A percentile compares a stretch with the other conserved stretches of the same genome.
phyloP scores from a whole-genome alignment of 1,140 invertebrate genomes.

The Drosophila kurseongensis region DNA sequence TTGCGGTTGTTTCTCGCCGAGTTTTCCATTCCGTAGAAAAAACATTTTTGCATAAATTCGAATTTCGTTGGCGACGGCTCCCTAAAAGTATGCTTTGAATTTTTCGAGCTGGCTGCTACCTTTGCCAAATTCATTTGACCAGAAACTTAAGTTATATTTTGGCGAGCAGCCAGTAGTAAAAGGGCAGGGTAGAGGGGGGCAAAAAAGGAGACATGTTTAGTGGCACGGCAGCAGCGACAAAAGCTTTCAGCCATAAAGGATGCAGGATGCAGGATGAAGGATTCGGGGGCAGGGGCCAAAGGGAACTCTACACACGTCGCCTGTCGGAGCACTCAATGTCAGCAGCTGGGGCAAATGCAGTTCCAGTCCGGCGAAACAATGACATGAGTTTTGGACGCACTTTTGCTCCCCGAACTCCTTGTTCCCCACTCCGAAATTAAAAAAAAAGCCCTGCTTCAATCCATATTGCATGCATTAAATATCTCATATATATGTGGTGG shows the following conservation, averaged over 20 bases:
- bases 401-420: constrained; percentile 22
- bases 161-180: constrained; percentile 60
- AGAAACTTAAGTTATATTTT: constrained; percentile 85
- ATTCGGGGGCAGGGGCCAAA: constrained; percentile 1
- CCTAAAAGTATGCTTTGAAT: constrained; percentile 49
- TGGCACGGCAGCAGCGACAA: constrained; percentile 79
- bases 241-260: constrained; percentile 84
- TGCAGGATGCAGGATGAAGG: constrained; percentile 26
- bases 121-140: constrained; percentile 85
- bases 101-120: constrained; percentile 56
- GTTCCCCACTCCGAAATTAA: background rate
- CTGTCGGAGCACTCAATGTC: constrained; percentile 82
- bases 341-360: constrained; percentile 59
- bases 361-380: constrained; percentile 66
- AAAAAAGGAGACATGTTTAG: constrained; percentile 65
- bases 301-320: constrained; percentile 61
- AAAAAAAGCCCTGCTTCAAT: constrained; percentile 11
- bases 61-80: constrained; percentile 40
- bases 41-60: constrained; percentile 78
- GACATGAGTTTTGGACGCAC: constrained; percentile 74
- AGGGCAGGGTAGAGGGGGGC: no score
- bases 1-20: constrained; percentile 44
- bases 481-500: constrained; percentile 57
- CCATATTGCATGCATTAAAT: constrained; percentile 74
- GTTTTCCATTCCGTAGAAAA: constrained; percentile 35